Evolutionary conservation across 2,113 vertebrate species (phyloP), one percentile per base, ranked within the genome.

Genomic region (Ovibos moschatus): DNA sequence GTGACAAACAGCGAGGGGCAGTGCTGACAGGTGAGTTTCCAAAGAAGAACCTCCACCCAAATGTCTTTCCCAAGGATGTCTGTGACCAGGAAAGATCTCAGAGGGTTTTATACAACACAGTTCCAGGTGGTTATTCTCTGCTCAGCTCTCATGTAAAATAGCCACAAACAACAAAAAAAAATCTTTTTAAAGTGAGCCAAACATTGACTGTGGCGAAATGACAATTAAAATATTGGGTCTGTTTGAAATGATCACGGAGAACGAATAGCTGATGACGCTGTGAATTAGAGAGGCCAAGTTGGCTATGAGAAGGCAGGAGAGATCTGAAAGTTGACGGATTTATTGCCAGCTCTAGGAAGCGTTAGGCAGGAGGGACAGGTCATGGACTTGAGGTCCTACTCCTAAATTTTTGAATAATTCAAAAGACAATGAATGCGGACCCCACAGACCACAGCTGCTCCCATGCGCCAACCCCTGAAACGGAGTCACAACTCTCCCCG

Each of bases 391-490:
- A 58, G 45, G 16, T n/a, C 13, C 47, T 11, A 23, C n/a, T 9
- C 43, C 23, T 21, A 36, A n/a, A 89, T 12, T 30, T 30, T 14
- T 45, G 28, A n/a, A 85, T 45, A 50, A 25, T 67, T 88, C 23
- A 6, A 58, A 28, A 55, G 19, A 28, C 58, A 57, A 21, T 6
- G 6, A 36, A 25, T 28, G 8, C 6, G 47, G 40, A 40, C 16
- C 36, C 62, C 50, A 58, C 14, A 15, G 19, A 17, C 55, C 64
- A 23, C 9, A 82, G 43, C 9, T 47, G 3, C 45, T 43, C 14
- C 71, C 27, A 40, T 1, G 0, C n/a, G 15, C 3, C 19, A 62
- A 6, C 14, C 87, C n/a, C 30, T 2, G 40, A 40, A 17, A 5
- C 51, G 0, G 6, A 81, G 58, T 28, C 67, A 28, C 74, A 17